phyloP scores from a whole-genome alignment of 2,113 vertebrate species.

The Rattus rattus region DNA sequence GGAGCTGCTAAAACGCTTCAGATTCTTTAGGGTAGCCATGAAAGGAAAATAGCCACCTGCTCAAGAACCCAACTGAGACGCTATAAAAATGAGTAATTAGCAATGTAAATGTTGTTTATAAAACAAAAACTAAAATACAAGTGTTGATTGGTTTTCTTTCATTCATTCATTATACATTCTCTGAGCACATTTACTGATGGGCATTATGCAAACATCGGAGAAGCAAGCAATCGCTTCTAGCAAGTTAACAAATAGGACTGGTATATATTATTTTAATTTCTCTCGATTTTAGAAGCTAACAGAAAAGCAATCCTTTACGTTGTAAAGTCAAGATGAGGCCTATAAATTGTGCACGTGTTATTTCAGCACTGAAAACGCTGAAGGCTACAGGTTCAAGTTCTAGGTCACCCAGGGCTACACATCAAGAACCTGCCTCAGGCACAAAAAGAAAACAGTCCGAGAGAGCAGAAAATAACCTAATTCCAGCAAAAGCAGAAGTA shows the following conservation, averaged over 20 bases:
- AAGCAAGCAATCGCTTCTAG: neutral
- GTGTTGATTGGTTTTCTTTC: neutral
- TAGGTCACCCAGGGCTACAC: neutral
- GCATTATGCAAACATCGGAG: neutral
- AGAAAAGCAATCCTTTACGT: neutral
- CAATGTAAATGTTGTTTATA: neutral
- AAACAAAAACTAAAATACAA: neutral
- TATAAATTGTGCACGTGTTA: neutral
- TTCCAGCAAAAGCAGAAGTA: neutral
- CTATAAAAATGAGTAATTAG: neutral
- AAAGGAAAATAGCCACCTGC: neutral
- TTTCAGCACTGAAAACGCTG: neutral
- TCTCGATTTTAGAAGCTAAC: neutral
- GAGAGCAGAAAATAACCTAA: neutral
- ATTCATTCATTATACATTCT: slow-evolving; percentile 15
- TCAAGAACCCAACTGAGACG: neutral
- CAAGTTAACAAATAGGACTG: neutral
- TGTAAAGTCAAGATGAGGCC: neutral
- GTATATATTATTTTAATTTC: neutral
- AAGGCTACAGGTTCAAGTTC: neutral
- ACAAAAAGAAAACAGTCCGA: neutral
- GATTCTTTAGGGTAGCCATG: neutral
- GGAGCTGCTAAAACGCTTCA: neutral
- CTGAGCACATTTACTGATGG: neutral
- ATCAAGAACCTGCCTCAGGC: neutral